Percentiles rank a stretch among this genome's conserved stretches.
phyloP scores from a whole-genome alignment of 2,797 vertebrate species.

The Micropoecilia bifurca region DNA sequence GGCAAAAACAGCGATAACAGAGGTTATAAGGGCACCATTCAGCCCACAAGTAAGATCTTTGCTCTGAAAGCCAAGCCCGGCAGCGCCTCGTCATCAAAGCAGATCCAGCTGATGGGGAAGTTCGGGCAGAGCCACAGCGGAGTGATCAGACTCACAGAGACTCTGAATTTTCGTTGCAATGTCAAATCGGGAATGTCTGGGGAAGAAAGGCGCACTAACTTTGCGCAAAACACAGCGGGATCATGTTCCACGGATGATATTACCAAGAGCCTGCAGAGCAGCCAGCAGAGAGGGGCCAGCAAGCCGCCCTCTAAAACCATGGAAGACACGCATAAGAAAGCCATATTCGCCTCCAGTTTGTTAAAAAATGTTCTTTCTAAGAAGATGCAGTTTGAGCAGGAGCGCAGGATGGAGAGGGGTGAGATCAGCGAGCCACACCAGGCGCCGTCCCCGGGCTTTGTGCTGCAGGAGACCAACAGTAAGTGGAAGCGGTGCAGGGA shows the following conservation, averaged over 20 bases:
- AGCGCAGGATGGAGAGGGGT: constrained; percentile 97
- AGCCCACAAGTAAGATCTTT: constrained; percentile 85
- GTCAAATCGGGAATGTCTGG: constrained; percentile 77
- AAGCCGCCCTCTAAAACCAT: constrained; percentile 73
- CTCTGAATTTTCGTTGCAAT: constrained; percentile 86
- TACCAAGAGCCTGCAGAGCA: constrained; percentile 77
- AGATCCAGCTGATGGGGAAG: constrained; percentile 78
- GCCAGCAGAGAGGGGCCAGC: constrained; percentile 69
- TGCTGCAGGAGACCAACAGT: constrained; percentile 69
- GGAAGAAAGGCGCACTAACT: constrained; percentile 73
- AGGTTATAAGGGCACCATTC: constrained; percentile 63
- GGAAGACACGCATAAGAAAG: constrained; percentile 90
- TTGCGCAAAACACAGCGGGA: constrained; percentile 75
- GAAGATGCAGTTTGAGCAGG: constrained; percentile 97
- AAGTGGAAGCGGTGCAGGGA: constrained; percentile 65
- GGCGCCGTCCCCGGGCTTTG: constrained; percentile 42
- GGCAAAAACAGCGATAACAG: constrained; percentile 65
- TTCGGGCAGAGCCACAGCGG: constrained; percentile 78
- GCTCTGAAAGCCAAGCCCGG: constrained; percentile 70
- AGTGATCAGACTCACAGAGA: constrained; percentile 88
- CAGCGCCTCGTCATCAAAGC: constrained; percentile 63
- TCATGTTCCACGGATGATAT: constrained; percentile 85
- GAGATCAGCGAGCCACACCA: constrained; percentile 84
- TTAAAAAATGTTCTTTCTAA: constrained; percentile 97
- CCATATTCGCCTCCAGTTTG: constrained; percentile 91